phyloP scores from a whole-genome alignment of 2,113 vertebrate species.

The Eurystomus gularis region DNA sequence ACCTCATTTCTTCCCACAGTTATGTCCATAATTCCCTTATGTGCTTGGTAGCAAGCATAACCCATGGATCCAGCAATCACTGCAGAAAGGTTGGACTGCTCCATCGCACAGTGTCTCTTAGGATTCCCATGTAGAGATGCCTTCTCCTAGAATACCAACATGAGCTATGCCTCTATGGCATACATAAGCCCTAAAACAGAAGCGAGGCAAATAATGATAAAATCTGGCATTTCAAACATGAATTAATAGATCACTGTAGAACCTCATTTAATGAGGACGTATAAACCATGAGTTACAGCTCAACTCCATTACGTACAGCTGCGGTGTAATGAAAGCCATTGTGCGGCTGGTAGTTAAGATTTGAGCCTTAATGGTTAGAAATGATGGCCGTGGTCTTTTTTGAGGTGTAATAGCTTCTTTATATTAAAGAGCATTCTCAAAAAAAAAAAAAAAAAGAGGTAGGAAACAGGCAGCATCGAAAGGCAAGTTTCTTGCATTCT shows the following conservation, averaged over 20 bases:
- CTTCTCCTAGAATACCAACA: neutral
- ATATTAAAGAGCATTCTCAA: conserved; percentile 36
- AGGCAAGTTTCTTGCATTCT: neutral
- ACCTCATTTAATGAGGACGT: conserved; percentile 49
- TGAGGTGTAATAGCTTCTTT: conserved; percentile 23
- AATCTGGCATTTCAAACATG: conserved; percentile 63
- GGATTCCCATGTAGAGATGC: neutral
- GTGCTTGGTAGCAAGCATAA: neutral
- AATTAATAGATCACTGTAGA: conserved; percentile 61
- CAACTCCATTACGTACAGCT: conserved; percentile 41
- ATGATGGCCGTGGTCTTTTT: conserved; percentile 26
- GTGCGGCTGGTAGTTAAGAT: conserved; percentile 34
- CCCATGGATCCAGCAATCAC: neutral
- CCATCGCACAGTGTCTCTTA: neutral
- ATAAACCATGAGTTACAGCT: conserved; percentile 68
- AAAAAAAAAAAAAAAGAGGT: neutral
- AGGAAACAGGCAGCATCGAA: neutral
- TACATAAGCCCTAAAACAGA: conserved; percentile 33
- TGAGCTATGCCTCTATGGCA: neutral
- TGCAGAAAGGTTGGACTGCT: neutral
- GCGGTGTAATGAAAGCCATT: conserved; percentile 53
- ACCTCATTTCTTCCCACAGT: neutral
- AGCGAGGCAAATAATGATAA: conserved; percentile 62
- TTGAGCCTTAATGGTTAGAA: conserved; percentile 50
- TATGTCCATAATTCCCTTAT: neutral